Base-by-base conservation (phyloP, 2,888 invertebrate species). In the Hedya salicella region DNA sequence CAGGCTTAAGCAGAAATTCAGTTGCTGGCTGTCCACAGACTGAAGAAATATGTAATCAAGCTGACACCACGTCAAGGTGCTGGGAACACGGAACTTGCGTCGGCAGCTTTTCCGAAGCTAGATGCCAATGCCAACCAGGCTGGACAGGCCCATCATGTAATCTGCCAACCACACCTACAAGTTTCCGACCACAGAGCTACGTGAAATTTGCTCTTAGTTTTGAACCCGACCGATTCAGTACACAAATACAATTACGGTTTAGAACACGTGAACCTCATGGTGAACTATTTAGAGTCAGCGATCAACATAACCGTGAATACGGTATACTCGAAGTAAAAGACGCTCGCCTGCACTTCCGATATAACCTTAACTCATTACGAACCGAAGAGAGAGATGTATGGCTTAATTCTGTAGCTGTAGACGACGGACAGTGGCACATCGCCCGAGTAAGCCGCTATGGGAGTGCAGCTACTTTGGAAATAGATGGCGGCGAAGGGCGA, bases 361-460 rank as follows among this genome's bases (percentile, higher is more conserved):
- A 96, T 86, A 98, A 99, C 87, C 92, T 99, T 59, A 98, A 98
- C 85, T 97, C 97, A 16, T 89, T 97, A 70, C 94, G 97, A 70
- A 97, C 98, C 4, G 98, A 98, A 84, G 98, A 98, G 83, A 95
- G 95, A 69, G 97, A 97, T 79, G 95, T 99, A 75, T 97, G 97
- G 97, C 91, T 98, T 56, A 96, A 96, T 74, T 96, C 97, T 4
- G 96, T 98, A 25, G 95, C 96, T 0, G 98, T 98, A 1, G 97
- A 98, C 79, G 97, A 98, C 83, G 99, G 99, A 0, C 98, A 98
- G 78, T 99, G 99, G 99, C 99, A 99, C 83, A 97, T 97, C 61
- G 98, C 98, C 4, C 95, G 96, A 72, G 97, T 98, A 0, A 96
- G 96, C 75, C 94, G 99, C 62, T 97, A 97, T 75, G 98, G 98